phyloP scores from a whole-genome alignment of 2,797 vertebrate genomes.

The Etheostoma nigrum region DNA sequence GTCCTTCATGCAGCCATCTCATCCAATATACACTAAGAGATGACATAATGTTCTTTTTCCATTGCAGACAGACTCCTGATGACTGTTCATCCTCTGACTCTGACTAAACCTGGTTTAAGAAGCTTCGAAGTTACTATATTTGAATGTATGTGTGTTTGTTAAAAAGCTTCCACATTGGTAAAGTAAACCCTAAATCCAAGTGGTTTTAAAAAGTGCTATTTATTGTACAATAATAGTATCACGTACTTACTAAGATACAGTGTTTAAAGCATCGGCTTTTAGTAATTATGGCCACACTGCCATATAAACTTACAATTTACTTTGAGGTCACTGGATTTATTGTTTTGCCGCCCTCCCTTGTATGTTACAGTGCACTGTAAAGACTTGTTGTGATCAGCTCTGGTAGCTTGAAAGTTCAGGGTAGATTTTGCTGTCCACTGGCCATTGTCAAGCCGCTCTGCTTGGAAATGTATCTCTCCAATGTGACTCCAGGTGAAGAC shows the following conservation, averaged over 20 bases:
- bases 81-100: conserved; percentile 19
- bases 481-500: conserved; percentile 76
- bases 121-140: background rate
- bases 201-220: background rate
- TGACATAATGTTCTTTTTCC: conserved; percentile 1
- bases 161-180: background rate
- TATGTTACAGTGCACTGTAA: conserved; percentile 68
- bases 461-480: conserved; percentile 32
- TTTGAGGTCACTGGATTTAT: conserved; percentile 34
- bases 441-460: conserved; percentile 28
- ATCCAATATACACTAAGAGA: background rate
- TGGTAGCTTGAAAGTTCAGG: conserved; percentile 65
- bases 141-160: background rate
- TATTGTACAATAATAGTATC: background rate
- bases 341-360: conserved; percentile 43
- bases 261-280: background rate
- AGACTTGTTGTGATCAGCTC: conserved; percentile 52
- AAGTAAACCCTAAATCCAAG: background rate
- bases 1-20: conserved; percentile 9
- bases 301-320: conserved; percentile 74
- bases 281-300: background rate
- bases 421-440: conserved; percentile 68
- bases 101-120: conserved; percentile 6
- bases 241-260: background rate
- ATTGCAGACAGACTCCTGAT: conserved; percentile 9